Conservation (phyloP, 2,888 invertebrate genomes). For the Agonopterix alstromeriana region DNA sequence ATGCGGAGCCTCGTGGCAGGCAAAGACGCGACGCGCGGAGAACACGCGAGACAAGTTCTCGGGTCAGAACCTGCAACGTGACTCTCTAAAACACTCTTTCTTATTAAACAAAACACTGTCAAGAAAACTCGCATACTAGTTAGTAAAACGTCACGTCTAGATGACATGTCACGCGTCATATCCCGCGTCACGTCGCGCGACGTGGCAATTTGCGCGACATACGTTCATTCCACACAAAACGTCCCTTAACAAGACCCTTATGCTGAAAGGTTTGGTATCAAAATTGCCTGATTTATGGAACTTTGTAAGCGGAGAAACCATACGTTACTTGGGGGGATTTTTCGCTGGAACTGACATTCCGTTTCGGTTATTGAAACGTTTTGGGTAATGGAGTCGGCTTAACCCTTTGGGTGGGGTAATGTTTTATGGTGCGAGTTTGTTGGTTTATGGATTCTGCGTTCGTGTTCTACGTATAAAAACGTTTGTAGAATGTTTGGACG, state of each 20-base stretch:
- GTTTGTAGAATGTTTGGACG: too few relatives aligned
- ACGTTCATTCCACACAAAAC: not conserved
- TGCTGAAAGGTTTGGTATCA: too few relatives aligned
- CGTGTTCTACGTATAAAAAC: too few relatives aligned
- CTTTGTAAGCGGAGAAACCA: not conserved
- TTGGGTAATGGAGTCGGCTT: conserved; percentile 17
- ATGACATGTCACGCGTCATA: conserved; percentile 31
- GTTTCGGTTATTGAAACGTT: conserved; percentile 16
- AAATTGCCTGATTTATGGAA: conserved; percentile 2
- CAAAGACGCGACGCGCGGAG: too few relatives aligned
- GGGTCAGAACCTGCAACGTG: too few relatives aligned
- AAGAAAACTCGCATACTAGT: conserved; percentile 15
- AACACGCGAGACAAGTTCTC: too few relatives aligned
- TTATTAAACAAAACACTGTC: conserved; percentile 4
- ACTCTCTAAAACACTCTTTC: too few relatives aligned
- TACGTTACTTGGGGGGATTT: conserved; percentile 6
- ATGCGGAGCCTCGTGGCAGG: too few relatives aligned
- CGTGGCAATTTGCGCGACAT: conserved; percentile 13
- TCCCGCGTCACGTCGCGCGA: conserved; percentile 14
- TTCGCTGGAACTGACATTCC: conserved; percentile 10
- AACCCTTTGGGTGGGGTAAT: conserved; percentile 6
- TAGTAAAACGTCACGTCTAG: conserved; percentile 21
- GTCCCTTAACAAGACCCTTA: too few relatives aligned
- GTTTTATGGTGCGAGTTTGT: not conserved
- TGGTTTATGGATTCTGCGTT: conserved; percentile 3